phyloP scores from a whole-genome alignment of 2,113 vertebrate genomes.

The Ammodytes dubius region DNA sequence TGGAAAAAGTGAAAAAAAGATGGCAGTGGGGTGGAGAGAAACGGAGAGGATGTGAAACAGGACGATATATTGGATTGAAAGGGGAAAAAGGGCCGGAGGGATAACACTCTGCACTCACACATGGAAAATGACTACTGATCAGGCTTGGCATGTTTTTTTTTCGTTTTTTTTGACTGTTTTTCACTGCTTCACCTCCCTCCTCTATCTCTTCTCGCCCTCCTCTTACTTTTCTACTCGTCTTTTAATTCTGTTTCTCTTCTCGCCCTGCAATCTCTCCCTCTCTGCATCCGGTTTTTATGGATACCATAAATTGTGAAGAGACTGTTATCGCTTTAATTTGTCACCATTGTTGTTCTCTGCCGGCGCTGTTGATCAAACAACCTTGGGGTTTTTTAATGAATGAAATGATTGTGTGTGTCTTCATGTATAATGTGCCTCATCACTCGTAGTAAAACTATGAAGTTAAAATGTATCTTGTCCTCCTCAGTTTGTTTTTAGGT shows the following conservation, averaged over 20 bases:
- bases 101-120: constrained; percentile 54
- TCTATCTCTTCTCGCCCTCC: constrained; percentile 13
- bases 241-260: constrained; percentile 3
- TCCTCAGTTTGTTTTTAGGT: background rate
- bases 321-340: constrained; percentile 38
- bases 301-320: constrained; percentile 21
- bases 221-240: constrained; percentile 19
- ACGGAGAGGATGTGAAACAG: constrained; percentile 26
- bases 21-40: constrained; percentile 34
- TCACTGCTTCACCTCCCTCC: constrained; percentile 44
- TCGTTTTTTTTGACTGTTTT: constrained; percentile 38
- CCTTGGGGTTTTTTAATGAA: background rate
- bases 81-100: constrained; percentile 20
- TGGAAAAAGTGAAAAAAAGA: constrained; percentile 30
- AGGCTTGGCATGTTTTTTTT: constrained; percentile 51
- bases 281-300: constrained; percentile 27
- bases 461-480: background rate
- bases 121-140: constrained; percentile 78
- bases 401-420: constrained; percentile 18
- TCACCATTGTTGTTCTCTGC: background rate
- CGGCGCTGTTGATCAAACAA: constrained; percentile 10
- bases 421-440: background rate
- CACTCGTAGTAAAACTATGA: background rate
- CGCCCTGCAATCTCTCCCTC: constrained; percentile 19
- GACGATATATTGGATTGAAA: constrained; percentile 49